Base-by-base conservation (phyloP, 2,888 invertebrate species). In the Thera obeliscata region DNA sequence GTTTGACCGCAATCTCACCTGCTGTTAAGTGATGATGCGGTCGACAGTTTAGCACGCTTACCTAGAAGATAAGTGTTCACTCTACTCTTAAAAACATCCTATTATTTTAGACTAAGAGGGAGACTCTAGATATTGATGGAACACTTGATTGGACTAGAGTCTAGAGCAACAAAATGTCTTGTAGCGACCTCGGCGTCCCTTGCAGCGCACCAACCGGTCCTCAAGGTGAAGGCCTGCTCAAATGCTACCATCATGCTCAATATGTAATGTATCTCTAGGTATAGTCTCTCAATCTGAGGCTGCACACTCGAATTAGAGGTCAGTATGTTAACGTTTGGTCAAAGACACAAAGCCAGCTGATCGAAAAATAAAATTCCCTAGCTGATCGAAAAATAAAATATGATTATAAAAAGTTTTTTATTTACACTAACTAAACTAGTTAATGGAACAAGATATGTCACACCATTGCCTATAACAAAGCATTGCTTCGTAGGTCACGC, bases 161-260 rank as follows among this genome's bases (percentile, higher is more conserved):
- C 22, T 22, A 22, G 22, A 22, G 22, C 22, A 22, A 50, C 62
- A 59, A 62, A 66, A 66, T 61, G 35, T 58, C 49, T 54, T 56
- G 56, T 38, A 60, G 50, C 66, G 77, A 74, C 81, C 83, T 82
- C 79, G 76, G 67, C 50, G 78, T 76, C 78, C 77, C 67, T 73
- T 63, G 64, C 64, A 61, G 55, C 56, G 64, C 70, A 67, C 71
- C 76, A 78, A 84, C 82, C 84, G 83, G 85, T 81, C 80, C 68
- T 74, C 86, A 86, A 87, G 87, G 87, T 86, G 83, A 88, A 87
- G 86, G 87, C 68, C 58, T 62, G 64, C 64, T 77, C 75, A 76
- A 78, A 77, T 76, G 74, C 66, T 61, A 61, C 63, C 33, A 52
- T 52, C 33, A 52, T 52, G 52, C 2, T 33, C 33, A 22, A 52